These are phyloP conservation scores for Asbolus verrucosus DNA, from an alignment of 1,140 invertebrate genomes.

Conservation along the genomic window DNA sequence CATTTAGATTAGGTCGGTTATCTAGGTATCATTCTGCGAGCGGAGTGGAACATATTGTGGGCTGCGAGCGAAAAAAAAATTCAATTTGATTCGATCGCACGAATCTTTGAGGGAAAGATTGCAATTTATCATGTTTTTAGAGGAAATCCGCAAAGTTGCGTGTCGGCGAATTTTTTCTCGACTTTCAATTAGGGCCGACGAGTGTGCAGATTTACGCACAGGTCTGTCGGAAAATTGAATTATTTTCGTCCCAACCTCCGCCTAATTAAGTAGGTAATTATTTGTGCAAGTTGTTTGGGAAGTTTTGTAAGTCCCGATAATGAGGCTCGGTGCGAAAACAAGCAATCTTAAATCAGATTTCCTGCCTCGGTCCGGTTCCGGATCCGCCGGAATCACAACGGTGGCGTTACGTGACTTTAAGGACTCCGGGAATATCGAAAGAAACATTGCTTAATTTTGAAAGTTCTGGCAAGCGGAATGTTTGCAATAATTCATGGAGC, in stretches of 20 bases:
- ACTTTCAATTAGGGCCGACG: not conserved
- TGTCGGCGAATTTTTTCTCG: not conserved
- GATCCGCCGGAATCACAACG: constrained; percentile 17
- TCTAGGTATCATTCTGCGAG: constrained; percentile 3
- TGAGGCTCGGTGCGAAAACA: constrained; percentile 20
- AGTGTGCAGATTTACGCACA: not conserved
- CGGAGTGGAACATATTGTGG: constrained; percentile 6
- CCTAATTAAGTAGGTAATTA: constrained; percentile 32
- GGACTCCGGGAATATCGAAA: constrained; percentile 4
- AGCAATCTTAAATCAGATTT: constrained; percentile 30
- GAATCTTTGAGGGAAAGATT: not conserved
- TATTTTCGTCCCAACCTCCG: constrained; percentile 9
- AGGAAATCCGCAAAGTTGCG: not conserved
- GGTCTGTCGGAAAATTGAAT: constrained; percentile 7
- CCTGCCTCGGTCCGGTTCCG: constrained; percentile 5
- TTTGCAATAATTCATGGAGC: constrained; percentile 33
- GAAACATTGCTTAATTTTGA: constrained; percentile 33
- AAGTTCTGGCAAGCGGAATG: constrained; percentile 27
- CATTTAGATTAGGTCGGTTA: constrained; percentile 31
- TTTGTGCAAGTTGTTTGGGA: constrained; percentile 3
- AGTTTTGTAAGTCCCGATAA: constrained; percentile 10
- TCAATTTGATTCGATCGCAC: constrained; percentile 23
- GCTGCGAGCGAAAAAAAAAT: not conserved
- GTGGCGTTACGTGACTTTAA: constrained; percentile 14
- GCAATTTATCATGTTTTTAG: constrained; percentile 1